A percentile compares a stretch with the other conserved stretches of the same genome.
These are phyloP conservation scores for Caracal caracal DNA, from an alignment of 2,113 vertebrate genomes.

Conservation along the genomic window DNA sequence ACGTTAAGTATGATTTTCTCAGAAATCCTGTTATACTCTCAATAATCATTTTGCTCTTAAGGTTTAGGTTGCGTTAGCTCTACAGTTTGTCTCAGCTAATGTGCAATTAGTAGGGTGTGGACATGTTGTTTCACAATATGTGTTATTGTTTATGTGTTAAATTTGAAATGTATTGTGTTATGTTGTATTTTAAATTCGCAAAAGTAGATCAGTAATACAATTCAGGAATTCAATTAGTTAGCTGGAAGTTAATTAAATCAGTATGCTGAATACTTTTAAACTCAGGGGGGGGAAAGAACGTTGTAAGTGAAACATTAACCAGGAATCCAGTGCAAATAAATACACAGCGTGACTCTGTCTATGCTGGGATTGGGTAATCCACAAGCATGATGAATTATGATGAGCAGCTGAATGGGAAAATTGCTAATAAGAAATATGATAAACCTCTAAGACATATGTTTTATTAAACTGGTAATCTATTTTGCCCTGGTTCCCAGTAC, in stretches of 20 bases:
- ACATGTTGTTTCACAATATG: background rate
- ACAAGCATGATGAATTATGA: background rate
- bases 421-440: background rate
- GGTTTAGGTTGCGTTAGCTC: background rate
- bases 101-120: background rate
- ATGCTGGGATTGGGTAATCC: background rate
- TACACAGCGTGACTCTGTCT: background rate
- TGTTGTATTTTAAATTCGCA: background rate
- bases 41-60: background rate
- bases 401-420: background rate
- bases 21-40: background rate
- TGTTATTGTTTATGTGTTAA: background rate
- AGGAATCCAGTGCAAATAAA: background rate
- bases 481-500: background rate
- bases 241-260: slow-evolving; percentile 20
- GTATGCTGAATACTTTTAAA: slow-evolving; percentile 10
- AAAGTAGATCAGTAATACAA: background rate
- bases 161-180: background rate
- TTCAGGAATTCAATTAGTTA: background rate
- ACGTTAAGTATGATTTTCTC: background rate
- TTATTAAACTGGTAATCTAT: background rate
- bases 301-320: background rate
- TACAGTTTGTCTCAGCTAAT: background rate
- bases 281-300: background rate
- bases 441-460: background rate